A percentile compares a stretch with the other conserved stretches of the same genome.
Evolutionary conservation across 2,797 vertebrate species (phyloP).

Genomic region (Danio albolineatus): DNA sequence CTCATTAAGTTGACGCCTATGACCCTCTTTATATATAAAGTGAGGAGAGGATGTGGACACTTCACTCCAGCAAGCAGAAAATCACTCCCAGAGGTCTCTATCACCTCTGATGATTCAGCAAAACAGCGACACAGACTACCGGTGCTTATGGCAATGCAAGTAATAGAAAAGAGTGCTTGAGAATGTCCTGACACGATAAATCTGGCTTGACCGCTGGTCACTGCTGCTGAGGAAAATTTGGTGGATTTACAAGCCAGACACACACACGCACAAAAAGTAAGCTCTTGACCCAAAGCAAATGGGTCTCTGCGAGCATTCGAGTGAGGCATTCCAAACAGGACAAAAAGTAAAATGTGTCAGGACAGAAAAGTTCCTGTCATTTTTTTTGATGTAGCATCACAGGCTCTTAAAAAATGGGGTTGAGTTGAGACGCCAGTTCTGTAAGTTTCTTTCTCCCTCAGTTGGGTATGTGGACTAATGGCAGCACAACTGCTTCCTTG

Average conservation of each 20-base stretch:
- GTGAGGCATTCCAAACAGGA: slow-evolving; percentile 29
- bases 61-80: slow-evolving; percentile 43
- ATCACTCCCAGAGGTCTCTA: slow-evolving; percentile 33
- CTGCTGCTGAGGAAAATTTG: slow-evolving; percentile 26
- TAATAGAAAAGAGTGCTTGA: slow-evolving; percentile 39
- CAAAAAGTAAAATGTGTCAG: slow-evolving; percentile 2
- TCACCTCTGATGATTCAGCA: slow-evolving; percentile 51
- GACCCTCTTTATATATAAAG: slow-evolving; percentile 33
- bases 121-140: background rate
- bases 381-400: slow-evolving; percentile 40
- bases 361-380: slow-evolving; percentile 31
- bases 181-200: slow-evolving; percentile 38
- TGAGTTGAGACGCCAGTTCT: slow-evolving; percentile 32
- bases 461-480: background rate
- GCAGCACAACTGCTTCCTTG: background rate
- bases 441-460: slow-evolving; percentile 17
- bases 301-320: slow-evolving; percentile 26
- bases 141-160: slow-evolving; percentile 21
- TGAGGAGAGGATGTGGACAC: slow-evolving; percentile 9
- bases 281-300: slow-evolving; percentile 45
- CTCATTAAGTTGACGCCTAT: slow-evolving; percentile 50
- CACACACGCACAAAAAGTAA: slow-evolving; percentile 17
- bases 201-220: slow-evolving; percentile 43
- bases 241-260: slow-evolving; percentile 38
- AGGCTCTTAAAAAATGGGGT: slow-evolving; percentile 28